Base-by-base conservation (phyloP, 2,888 invertebrate genomes). In the Xanthostigma xanthostigma region DNA sequence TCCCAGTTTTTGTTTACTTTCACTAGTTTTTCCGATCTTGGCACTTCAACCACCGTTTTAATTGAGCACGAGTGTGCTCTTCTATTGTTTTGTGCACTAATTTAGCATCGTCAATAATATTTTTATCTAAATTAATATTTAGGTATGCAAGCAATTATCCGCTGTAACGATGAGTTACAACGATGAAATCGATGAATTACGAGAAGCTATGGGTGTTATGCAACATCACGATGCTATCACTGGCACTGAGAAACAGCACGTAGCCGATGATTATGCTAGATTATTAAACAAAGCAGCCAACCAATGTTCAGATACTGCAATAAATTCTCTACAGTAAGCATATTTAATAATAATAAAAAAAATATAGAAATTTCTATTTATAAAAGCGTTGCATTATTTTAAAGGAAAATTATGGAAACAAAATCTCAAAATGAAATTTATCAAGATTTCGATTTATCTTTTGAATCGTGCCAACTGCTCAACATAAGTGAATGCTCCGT, bases 201-300 rank as follows among this genome's bases (percentile, higher is more conserved):
- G 78, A 8, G 78, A 79, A 54, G 79, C 78, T 0, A 81, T 87
- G 80, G 86, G 84, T 4, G 68, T 85, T 2, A 81, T 86, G 81
- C 93, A 94, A 62, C 94, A 95, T 61, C 92, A 92, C 61, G 94
- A 96, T 63, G 90, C 76, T 13, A 78, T 95, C 2, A 89, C 90
- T 0, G 90, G 90, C 8, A 90, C 90, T 0, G 89, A 88, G 62
- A 84, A 91, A 62, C 76, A 92, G 62, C 75, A 85, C 63, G 86
- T 98, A 0, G 86, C 94, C 0, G 64, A 79, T 44, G 96, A 98
- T 67, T 98, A 97, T 64, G 81, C 84, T 27, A 70, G 83, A 35
- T 64, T 89, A 36, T 67, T 96, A 10, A 69, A 75, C 46, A 64
- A 73, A 11, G 93, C 86, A 0, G 68, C 89, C 1, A 65, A 71